A percentile compares a stretch with the other conserved stretches of the same genome.
These are phyloP conservation scores for Sebastes matsubarae DNA, from an alignment of 2,797 vertebrate genomes.

Conservation along the genomic window DNA sequence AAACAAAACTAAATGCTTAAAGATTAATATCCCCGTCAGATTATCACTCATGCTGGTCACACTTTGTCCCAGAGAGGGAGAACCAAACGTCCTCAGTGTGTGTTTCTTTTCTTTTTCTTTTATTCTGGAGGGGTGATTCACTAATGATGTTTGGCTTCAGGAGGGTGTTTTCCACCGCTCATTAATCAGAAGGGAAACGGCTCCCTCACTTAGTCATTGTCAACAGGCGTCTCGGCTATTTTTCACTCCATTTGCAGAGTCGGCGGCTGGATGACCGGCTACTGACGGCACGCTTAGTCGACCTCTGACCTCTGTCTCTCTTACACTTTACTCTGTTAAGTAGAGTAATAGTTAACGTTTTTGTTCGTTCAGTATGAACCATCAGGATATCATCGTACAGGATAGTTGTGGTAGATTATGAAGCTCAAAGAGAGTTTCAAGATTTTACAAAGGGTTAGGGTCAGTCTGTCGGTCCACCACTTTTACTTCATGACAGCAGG, in stretches of 20 bases:
- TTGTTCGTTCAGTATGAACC: not conserved
- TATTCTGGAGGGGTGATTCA: not conserved
- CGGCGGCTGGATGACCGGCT: too few species aligned
- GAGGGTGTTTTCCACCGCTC: constrained; percentile 14
- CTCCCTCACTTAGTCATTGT: constrained; percentile 19
- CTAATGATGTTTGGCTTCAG: not conserved
- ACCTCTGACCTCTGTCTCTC: too few species aligned
- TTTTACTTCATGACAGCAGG: not conserved
- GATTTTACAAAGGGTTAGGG: too few species aligned
- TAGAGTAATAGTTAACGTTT: too few species aligned
- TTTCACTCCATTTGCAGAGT: too few species aligned
- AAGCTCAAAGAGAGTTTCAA: accelerated
- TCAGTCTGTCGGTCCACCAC: too few species aligned
- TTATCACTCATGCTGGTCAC: not conserved
- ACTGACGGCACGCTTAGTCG: too few species aligned
- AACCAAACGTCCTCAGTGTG: not conserved
- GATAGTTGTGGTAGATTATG: too few species aligned
- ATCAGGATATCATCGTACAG: too few species aligned
- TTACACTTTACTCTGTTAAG: too few species aligned
- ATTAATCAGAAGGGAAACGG: constrained; percentile 23
- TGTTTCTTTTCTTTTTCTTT: not conserved
- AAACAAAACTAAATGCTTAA: too few species aligned
- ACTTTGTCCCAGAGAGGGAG: too few species aligned
- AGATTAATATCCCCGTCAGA: not conserved
- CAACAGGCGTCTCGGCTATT: constrained; percentile 11